These are phyloP conservation scores for Neotoxoptera formosana DNA, from an alignment of 1,140 invertebrate species.

Conservation along the genomic window DNA sequence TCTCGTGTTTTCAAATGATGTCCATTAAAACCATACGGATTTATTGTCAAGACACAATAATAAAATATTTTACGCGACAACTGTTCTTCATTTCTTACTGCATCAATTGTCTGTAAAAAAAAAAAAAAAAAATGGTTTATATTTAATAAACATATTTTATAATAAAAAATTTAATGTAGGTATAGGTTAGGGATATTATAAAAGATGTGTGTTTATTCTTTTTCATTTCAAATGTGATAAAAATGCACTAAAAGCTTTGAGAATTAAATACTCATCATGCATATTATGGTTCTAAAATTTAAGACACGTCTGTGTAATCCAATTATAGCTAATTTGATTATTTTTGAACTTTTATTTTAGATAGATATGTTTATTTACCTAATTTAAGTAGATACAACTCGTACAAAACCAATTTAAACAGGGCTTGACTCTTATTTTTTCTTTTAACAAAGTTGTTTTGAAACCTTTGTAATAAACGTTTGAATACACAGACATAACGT, in stretches of 20 bases:
- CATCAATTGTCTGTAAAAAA: not conserved
- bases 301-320: not conserved
- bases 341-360: not conserved
- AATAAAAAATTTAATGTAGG: not conserved
- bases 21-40: slow-evolving; percentile 24
- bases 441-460: not conserved
- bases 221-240: not conserved
- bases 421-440: not conserved
- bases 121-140: not conserved
- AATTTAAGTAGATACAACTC: not conserved
- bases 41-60: not conserved
- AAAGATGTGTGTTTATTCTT: not conserved
- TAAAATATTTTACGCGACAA: not conserved
- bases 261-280: not conserved
- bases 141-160: not conserved
- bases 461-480: not conserved
- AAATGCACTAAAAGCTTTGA: not conserved
- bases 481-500: not conserved
- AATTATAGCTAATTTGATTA: too few relatives aligned
- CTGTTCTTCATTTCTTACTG: not conserved
- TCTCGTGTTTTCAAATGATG: slow-evolving; percentile 21
- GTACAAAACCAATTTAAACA: slow-evolving; percentile 9
- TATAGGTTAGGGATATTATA: not conserved
- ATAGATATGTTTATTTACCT: too few relatives aligned
- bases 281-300: not conserved